A percentile compares a stretch with the other conserved stretches of the same genome.
Conservation (phyloP, 2,113 vertebrate species). For the Dasypus novemcinctus region DNA sequence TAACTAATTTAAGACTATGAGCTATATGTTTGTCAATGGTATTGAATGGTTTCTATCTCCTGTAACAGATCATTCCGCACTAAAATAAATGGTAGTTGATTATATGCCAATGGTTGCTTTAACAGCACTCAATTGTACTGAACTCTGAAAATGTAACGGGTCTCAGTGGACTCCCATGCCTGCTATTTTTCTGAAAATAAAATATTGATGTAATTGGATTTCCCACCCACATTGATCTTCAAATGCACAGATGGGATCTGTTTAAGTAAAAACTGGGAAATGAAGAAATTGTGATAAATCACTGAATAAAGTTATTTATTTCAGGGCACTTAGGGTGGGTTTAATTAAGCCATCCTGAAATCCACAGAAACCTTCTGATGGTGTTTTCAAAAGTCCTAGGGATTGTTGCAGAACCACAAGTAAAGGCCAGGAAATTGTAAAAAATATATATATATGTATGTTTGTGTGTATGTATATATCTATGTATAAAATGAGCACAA, state of each 20-base stretch:
- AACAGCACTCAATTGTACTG: conserved; percentile 80
- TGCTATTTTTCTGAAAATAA: conserved; percentile 82
- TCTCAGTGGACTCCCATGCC: conserved; percentile 73
- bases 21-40: conserved; percentile 83
- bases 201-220: conserved; percentile 84
- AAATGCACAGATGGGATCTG: conserved; percentile 75
- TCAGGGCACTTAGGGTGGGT: conserved; percentile 68
- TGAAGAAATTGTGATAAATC: conserved; percentile 65
- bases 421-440: conserved; percentile 39
- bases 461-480: too few relatives aligned
- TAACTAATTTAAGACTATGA: conserved; percentile 80
- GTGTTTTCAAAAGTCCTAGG: conserved; percentile 57
- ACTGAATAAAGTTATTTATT: conserved; percentile 75
- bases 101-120: conserved; percentile 82
- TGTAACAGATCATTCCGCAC: conserved; percentile 80
- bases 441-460: conserved; percentile 63
- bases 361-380: conserved; percentile 59
- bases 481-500: conserved; percentile 70
- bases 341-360: conserved; percentile 76
- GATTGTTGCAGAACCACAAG: conserved; percentile 62
- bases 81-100: conserved; percentile 83
- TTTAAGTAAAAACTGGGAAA: conserved; percentile 80
- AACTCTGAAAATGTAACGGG: conserved; percentile 81
- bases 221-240: conserved; percentile 81
- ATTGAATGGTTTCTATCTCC: conserved; percentile 83